Conservation (phyloP, 2,888 invertebrate species). For the Dioctria rufipes region DNA sequence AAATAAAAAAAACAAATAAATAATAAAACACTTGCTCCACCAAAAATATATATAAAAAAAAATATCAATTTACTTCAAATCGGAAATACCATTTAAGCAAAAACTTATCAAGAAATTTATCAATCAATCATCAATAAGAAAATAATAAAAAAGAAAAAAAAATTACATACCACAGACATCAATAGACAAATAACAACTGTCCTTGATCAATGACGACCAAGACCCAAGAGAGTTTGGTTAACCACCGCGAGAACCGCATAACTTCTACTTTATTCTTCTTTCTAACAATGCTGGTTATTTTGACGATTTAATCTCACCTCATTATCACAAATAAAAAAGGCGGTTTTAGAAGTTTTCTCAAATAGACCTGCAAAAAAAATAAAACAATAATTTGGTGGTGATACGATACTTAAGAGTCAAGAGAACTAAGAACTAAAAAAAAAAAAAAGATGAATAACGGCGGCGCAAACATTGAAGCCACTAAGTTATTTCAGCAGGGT, state of each 20-base stretch:
- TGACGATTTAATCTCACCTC: conserved; percentile 41
- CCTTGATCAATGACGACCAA: too few species aligned
- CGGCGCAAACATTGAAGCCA: neutral
- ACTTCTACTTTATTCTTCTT: conserved; percentile 10
- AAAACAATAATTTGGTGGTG: conserved; percentile 17
- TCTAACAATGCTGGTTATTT: conserved; percentile 2
- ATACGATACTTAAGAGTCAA: neutral
- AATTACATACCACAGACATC: conserved; percentile 8
- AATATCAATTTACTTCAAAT: neutral
- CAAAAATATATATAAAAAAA: too few species aligned
- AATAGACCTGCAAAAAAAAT: neutral
- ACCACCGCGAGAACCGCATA: conserved; percentile 1
- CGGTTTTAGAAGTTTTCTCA: neutral
- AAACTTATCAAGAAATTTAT: conserved; percentile 9
- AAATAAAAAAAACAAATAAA: too few species aligned
- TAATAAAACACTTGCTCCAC: too few species aligned
- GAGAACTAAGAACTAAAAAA: too few species aligned
- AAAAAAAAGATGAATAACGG: too few species aligned
- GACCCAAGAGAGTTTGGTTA: too few species aligned
- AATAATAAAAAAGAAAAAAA: conserved; percentile 5
- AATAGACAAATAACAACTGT: neutral
- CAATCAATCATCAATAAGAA: neutral
- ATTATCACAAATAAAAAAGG: neutral
- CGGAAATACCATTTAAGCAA: conserved; percentile 29
- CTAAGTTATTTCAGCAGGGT: conserved; percentile 32